Base-by-base conservation (phyloP, 2,113 vertebrate genomes). In the Brachionichthys hirsutus region DNA sequence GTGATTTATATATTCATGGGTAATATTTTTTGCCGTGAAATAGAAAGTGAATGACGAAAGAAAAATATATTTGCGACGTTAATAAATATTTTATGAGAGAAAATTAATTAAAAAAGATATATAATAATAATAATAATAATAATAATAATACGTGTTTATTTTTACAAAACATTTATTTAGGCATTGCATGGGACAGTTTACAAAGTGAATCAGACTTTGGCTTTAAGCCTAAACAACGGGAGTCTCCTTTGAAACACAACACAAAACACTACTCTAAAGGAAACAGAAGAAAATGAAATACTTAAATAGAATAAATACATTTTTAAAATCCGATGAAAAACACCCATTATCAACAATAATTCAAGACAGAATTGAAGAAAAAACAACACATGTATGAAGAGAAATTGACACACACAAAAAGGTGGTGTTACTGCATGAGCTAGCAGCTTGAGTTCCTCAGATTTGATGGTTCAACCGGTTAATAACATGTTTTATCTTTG, bases 261-360 rank as follows among this genome's bases (percentile, higher is more conserved):
- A 38, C 9, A 2, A 63, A 69, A 62, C 30, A 47, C 2, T 15
- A 2, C 13, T 43, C 15, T 43, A 49, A 44, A 9, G 14, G 43
- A 44, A 56, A 55, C 0, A 6, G 7, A 12, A 42, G 10, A 24
- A 42, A 44, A 12, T 38, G 3, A 38, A 70, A 42, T 1, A 70
- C 35, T 78, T 83, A 85, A 81, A 85, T 81, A 83, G 22, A 83
- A 81, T 83, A 83, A 83, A 85, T 83, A 83, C 19, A 24, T 40
- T 41, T 1, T 2, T 52, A 61, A 61, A 42, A 47, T 43, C 1
- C 2, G 9, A 24, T 11, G 1, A 57, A 48, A n/a, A 60, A 53
- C 12, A 63, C 19, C 7, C 11, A 41, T 9, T 49, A 45, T 47
- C 42, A 76, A 54, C 60, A 49, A 43, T 15, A 51, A 30, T 30